phyloP scores from a whole-genome alignment of 1,140 invertebrate species.

The Mylabris phalerata region DNA sequence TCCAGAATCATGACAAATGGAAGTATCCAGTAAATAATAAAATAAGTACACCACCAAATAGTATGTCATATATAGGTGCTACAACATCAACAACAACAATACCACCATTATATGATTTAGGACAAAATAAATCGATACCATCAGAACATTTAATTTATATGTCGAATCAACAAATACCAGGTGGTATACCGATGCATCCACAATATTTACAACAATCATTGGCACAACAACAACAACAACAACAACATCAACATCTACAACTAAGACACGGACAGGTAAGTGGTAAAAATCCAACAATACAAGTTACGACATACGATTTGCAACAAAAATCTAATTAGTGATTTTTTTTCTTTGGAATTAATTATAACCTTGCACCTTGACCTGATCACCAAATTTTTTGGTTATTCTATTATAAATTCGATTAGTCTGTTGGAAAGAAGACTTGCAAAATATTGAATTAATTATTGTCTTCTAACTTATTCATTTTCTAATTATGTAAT shows the following conservation, averaged over 20 bases:
- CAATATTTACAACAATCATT: constrained; percentile 57
- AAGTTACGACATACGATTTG: no score
- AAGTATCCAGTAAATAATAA: constrained; percentile 47
- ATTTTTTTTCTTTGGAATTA: no score
- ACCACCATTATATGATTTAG: constrained; percentile 49
- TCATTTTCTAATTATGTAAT: no score
- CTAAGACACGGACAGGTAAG: constrained; percentile 38
- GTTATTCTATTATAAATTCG: no score
- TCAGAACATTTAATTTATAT: constrained; percentile 58
- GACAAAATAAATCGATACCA: constrained; percentile 48
- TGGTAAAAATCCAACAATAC: not conserved
- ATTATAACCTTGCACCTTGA: constrained; percentile 13
- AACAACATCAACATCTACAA: constrained; percentile 30
- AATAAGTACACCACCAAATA: constrained; percentile 50
- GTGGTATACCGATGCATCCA: constrained; percentile 52
- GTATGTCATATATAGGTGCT: constrained; percentile 51
- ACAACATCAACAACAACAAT: constrained; percentile 43
- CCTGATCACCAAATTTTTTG: constrained; percentile 4
- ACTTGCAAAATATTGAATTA: no score
- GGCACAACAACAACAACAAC: constrained; percentile 45
- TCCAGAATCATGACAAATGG: constrained; percentile 67
- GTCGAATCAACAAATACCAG: constrained; percentile 52
- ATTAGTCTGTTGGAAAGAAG: no score
- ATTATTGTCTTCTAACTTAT: no score
- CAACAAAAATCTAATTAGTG: no score